Evolutionary conservation across 2,888 invertebrate species (phyloP).

Genomic region (Phanerotoma sp.): DNA sequence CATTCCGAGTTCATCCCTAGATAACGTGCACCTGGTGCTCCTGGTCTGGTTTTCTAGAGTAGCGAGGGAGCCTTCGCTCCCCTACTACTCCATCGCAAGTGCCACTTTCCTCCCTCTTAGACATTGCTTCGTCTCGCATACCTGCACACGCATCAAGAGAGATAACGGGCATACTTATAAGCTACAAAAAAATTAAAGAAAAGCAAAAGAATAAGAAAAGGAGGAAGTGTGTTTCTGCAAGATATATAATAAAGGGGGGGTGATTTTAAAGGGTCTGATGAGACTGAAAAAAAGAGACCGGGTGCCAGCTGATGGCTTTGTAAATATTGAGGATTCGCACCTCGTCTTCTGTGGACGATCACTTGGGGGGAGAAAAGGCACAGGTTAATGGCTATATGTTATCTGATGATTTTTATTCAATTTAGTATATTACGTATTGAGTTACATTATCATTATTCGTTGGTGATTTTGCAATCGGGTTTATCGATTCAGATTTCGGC

Average conservation of each 20-base stretch:
- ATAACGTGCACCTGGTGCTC: constrained; percentile 50
- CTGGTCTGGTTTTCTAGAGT: constrained; percentile 36
- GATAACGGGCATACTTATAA: too few relatives aligned
- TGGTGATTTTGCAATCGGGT: too few relatives aligned
- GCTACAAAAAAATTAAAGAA: constrained; percentile 3
- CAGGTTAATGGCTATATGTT: neutral
- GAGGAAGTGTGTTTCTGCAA: neutral
- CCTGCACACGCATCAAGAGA: constrained; percentile 22
- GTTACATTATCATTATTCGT: too few relatives aligned
- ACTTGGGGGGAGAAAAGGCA: neutral
- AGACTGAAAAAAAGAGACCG: constrained; percentile 9
- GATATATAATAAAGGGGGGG: neutral
- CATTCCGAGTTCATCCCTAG: constrained; percentile 52
- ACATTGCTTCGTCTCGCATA: constrained; percentile 27
- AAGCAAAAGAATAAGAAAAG: neutral
- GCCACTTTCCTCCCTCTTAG: constrained; percentile 24
- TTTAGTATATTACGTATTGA: too few relatives aligned
- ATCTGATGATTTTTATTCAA: constrained; percentile 15
- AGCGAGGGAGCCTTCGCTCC: constrained; percentile 25
- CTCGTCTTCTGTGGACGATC: neutral
- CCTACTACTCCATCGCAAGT: constrained; percentile 6
- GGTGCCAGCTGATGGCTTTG: constrained; percentile 30
- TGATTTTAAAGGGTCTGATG: constrained; percentile 26
- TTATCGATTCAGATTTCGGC: too few relatives aligned
- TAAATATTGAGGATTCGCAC: neutral